Conservation (phyloP, 2,113 vertebrate genomes). For the Cervus canadensis region DNA sequence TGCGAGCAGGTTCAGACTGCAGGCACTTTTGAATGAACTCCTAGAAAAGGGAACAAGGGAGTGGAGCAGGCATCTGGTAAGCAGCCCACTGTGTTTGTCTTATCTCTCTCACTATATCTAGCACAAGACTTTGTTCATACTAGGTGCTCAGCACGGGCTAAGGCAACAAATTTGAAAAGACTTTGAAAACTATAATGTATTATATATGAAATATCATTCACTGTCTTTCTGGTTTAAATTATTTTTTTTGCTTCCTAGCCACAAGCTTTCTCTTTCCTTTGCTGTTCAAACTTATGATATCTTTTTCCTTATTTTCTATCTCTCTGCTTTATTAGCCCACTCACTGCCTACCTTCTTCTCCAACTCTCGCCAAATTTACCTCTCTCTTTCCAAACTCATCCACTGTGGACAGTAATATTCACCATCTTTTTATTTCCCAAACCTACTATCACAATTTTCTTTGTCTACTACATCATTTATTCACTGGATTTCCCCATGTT, state of each 20-base stretch:
- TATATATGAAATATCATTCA: neutral
- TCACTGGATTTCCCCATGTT: neutral
- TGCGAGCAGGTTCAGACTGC: conserved; percentile 89
- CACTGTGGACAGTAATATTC: neutral
- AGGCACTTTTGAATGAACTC: conserved; percentile 99
- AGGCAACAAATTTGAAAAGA: neutral
- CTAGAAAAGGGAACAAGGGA: conserved; percentile 70
- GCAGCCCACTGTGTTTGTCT: neutral
- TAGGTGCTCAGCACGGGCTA: neutral
- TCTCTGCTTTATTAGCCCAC: conserved; percentile 1
- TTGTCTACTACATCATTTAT: neutral
- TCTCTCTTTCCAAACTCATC: neutral
- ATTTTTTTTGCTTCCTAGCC: conserved; percentile 26
- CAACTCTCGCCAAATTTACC: neutral
- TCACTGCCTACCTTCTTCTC: neutral
- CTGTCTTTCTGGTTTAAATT: conserved; percentile 22
- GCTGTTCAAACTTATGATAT: neutral
- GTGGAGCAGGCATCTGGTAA: neutral
- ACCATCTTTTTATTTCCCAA: conserved; percentile 7
- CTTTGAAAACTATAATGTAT: neutral
- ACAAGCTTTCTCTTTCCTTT: neutral
- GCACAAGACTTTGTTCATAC: neutral
- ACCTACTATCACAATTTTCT: neutral
- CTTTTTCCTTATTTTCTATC: neutral
- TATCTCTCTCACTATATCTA: neutral